Conservation (phyloP, 37 sponge, comb jelly and placozoan genomes). For the Amphimedon queenslandica region DNA sequence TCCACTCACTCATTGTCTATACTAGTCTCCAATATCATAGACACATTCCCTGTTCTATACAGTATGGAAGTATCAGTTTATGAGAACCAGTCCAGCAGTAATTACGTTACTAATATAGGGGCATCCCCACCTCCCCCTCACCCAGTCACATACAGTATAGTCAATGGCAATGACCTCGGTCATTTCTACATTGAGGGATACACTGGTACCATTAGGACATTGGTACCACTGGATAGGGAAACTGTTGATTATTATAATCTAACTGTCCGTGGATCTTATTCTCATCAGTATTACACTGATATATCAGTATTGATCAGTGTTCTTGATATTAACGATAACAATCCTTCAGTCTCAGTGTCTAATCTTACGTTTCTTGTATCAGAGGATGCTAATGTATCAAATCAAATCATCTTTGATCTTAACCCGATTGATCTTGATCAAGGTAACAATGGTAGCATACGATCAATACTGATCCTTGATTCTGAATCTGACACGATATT, state of each 20-base stretch:
- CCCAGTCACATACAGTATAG: conserved; percentile 50
- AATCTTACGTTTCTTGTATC: conserved; percentile 11
- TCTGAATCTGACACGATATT: conserved; percentile 25
- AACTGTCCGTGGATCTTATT: conserved; percentile 36
- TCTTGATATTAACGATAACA: conserved; percentile 55
- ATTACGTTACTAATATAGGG: conserved; percentile 24
- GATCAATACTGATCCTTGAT: conserved; percentile 22
- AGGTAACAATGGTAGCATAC: conserved; percentile 30
- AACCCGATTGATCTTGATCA: conserved; percentile 33
- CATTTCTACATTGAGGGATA: conserved; percentile 55
- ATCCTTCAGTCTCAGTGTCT: conserved; percentile 26
- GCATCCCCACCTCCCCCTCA: neutral
- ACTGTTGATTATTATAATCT: conserved; percentile 23
- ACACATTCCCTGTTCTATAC: conserved; percentile 34
- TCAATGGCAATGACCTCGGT: conserved; percentile 42
- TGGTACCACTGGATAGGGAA: conserved; percentile 52
- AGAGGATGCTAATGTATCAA: conserved; percentile 12
- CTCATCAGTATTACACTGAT: conserved; percentile 6
- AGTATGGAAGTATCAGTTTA: conserved; percentile 7
- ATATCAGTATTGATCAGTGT: conserved; percentile 31
- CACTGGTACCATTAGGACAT: conserved; percentile 59
- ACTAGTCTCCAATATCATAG: conserved; percentile 27
- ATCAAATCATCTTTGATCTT: neutral
- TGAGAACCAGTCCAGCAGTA: conserved; percentile 49
- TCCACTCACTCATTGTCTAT: conserved; percentile 6